Evolutionary conservation across 2,888 invertebrate species (phyloP).

Genomic region (Melikaiella ostensackeni): DNA sequence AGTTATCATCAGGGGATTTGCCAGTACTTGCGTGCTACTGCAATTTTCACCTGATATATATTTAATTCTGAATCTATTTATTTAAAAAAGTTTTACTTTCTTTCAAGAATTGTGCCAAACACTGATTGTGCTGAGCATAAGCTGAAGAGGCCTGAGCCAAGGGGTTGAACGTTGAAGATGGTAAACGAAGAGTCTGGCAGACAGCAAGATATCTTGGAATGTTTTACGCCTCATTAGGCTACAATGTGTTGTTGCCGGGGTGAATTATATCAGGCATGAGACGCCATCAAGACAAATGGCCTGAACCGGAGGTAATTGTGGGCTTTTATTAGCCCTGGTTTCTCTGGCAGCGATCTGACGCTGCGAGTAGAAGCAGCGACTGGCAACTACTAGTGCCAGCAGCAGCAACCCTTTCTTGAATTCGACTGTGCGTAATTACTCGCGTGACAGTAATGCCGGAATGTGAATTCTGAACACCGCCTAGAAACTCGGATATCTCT

Average conservation of each 20-base stretch:
- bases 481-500: conserved; percentile 54
- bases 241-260: conserved; percentile 77
- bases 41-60: background rate
- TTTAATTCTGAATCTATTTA: background rate
- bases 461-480: conserved; percentile 64
- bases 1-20: no score
- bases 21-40: no score
- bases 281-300: conserved; percentile 77
- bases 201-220: conserved; percentile 74
- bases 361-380: conserved; percentile 53
- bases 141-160: background rate
- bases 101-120: background rate
- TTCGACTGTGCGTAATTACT: conserved; percentile 72
- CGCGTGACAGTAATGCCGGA: conserved; percentile 75
- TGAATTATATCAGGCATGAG: conserved; percentile 77
- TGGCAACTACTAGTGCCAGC: conserved; percentile 46
- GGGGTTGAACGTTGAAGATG: conserved; percentile 14
- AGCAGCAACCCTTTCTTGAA: conserved; percentile 60
- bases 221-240: conserved; percentile 77
- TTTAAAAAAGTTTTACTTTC: no score
- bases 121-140: background rate
- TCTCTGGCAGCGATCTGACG: conserved; percentile 62
- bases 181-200: conserved; percentile 54
- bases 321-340: conserved; percentile 77
- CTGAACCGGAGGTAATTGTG: conserved; percentile 77